Conservation (phyloP, 2,888 invertebrate genomes). For the Galerucella nymphaeae region DNA sequence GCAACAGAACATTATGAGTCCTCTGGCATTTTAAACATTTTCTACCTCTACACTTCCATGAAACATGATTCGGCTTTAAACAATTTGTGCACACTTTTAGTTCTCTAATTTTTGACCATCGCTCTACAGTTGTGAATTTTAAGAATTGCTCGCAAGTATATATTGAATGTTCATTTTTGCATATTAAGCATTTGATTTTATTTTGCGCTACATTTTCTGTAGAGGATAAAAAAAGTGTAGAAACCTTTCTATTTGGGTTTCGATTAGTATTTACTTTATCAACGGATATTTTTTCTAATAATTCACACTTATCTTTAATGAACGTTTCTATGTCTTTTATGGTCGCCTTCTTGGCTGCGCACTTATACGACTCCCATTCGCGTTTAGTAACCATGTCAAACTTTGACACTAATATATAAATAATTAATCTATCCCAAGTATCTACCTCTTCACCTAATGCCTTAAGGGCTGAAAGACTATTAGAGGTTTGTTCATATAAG, state of each 20-base stretch:
- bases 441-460: constrained; percentile 11
- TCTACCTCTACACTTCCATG: neutral
- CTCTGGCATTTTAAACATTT: neutral
- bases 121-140: neutral
- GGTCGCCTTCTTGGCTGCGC: neutral
- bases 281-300: neutral
- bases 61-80: neutral
- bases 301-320: neutral
- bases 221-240: neutral
- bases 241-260: neutral
- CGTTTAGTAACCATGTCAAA: constrained; percentile 5
- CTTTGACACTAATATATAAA: neutral
- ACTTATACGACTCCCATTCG: neutral
- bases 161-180: neutral
- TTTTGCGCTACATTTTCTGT: neutral
- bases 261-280: neutral
- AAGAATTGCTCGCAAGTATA: neutral
- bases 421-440: constrained; percentile 6
- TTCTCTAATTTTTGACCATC: neutral
- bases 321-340: neutral
- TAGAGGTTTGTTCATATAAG: constrained; percentile 8
- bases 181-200: neutral
- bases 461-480: constrained; percentile 4
- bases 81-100: neutral
- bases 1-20: neutral